phyloP scores from a whole-genome alignment of 2,113 vertebrate species.

The Puffinus mauretanicus region DNA sequence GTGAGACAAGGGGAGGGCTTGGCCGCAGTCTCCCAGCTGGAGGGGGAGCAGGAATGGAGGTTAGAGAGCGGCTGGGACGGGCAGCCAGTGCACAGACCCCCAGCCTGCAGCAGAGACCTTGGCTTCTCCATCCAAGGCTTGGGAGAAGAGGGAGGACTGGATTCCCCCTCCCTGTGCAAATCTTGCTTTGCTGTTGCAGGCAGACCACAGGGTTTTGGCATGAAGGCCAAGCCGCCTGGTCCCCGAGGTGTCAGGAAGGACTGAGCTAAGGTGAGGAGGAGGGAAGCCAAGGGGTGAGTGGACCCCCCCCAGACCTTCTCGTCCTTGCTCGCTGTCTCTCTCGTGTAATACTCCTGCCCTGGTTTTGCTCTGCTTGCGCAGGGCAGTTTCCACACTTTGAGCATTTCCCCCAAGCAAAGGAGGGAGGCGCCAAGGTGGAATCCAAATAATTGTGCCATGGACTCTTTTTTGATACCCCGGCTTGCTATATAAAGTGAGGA shows the following conservation, averaged over 20 bases:
- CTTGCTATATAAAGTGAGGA: neutral
- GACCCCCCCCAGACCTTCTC: neutral
- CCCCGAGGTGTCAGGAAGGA: accelerated
- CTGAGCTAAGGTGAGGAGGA: neutral
- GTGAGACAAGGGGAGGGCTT: neutral
- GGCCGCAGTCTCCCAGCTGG: accelerated
- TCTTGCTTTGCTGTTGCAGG: neutral
- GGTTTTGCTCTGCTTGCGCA: neutral
- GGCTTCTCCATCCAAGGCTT: neutral
- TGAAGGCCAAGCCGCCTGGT: neutral
- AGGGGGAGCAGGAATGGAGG: neutral
- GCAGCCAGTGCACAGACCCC: neutral
- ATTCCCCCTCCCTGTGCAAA: neutral
- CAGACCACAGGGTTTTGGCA: accelerated
- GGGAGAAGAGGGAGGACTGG: neutral
- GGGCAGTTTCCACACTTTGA: neutral
- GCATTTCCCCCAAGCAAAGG: neutral
- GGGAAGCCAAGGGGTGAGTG: neutral
- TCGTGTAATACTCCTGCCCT: neutral
- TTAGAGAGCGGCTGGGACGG: neutral
- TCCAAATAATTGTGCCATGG: neutral
- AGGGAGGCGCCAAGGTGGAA: neutral
- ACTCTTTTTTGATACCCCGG: neutral
- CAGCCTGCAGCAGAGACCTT: neutral
- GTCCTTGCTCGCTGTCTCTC: neutral